Evolutionary conservation across 2,888 invertebrate genomes (phyloP), one percentile per base, ranked within the genome.

Genomic region (Epiblema foenella): DNA sequence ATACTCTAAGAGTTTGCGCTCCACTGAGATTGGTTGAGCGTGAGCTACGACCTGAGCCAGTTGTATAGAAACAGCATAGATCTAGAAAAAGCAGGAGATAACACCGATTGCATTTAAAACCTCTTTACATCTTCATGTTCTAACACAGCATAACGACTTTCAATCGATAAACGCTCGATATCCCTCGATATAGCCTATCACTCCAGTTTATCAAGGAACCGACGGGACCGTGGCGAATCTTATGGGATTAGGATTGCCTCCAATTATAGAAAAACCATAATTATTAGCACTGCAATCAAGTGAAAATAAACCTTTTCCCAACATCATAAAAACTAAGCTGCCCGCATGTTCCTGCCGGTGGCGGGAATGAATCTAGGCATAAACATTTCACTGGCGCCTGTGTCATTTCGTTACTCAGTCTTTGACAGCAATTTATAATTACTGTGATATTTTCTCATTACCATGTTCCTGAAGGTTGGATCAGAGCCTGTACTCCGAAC

Each of bases 211-310:
- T 64, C 54, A 64, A 52, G 64, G 64, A 54, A 64, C 51, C 46
- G 49, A 29, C 63, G 63, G 39, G 33, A 54, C 69, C 69, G 52
- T 60, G 24, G 46, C 65, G 51, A 70, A 70, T 70, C 58, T 15
- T 51, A 60, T 54, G 65, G 58, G 59, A 70, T 69, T 69, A 65
- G 69, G 59, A 69, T 70, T 37, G 46, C 65, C 70, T 70, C 70
- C 70, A 46, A 69, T 65, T 18, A 64, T 24, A 39, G 39, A 39
- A 52, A n/a, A 54, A 37, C 57, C 52, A 64, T 7, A 20, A 7
- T 54, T 24, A n/a, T 1, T 18, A 20, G 10, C 51, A 7, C 20
- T 17, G 15, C 52, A 20, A 24, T 54, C 64, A 54, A 54, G 52
- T 39, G 37, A 51, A 54, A 54, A 12, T 39, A 52, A 18, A 37